These are phyloP conservation scores for Cinclus cinclus DNA, from an alignment of 2,113 vertebrate species.

Conservation along the genomic window DNA sequence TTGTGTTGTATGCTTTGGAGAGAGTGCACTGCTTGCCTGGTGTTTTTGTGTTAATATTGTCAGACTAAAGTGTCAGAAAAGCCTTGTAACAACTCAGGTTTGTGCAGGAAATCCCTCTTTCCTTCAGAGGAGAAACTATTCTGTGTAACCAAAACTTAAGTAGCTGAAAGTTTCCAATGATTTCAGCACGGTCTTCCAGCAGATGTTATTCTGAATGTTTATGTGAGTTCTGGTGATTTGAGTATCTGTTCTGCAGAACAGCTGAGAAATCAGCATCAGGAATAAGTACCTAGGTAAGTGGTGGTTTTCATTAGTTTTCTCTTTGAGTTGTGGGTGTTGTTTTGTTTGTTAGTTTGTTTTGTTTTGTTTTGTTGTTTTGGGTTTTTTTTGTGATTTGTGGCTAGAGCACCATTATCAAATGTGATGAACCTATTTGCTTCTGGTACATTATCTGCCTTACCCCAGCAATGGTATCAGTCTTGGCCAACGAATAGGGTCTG, in stretches of 20 bases:
- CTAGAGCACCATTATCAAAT: background rate
- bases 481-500: background rate
- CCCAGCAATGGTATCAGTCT: background rate
- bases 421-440: background rate
- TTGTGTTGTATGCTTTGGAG: background rate
- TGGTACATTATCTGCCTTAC: accelerated
- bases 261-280: background rate
- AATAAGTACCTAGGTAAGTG: background rate
- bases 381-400: background rate
- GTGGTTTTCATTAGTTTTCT: background rate
- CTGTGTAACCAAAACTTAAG: background rate
- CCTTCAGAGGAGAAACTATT: background rate
- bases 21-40: background rate
- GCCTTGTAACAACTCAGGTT: background rate
- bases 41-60: background rate
- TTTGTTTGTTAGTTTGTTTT: too few species aligned
- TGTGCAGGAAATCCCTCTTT: background rate
- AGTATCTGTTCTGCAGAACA: background rate
- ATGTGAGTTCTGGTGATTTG: background rate
- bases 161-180: background rate
- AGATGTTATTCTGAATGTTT: background rate
- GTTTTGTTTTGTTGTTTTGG: too few species aligned
- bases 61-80: background rate
- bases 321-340: background rate
- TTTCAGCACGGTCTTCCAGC: background rate